These are phyloP conservation scores for Danio tinwini DNA, from an alignment of 2,797 vertebrate genomes.

Conservation along the genomic window DNA sequence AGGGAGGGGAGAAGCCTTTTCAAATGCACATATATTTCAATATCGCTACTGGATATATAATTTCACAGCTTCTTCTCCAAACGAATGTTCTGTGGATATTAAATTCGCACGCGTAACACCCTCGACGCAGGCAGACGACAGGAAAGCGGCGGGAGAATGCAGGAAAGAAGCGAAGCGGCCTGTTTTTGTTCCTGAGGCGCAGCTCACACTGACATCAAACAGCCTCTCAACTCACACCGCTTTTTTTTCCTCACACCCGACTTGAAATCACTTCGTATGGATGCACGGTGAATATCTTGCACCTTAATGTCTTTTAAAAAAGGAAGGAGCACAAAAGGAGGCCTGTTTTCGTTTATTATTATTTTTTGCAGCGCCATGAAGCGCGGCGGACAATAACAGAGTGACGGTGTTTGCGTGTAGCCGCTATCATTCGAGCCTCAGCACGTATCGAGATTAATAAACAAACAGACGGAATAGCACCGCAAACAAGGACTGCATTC, in stretches of 20 bases:
- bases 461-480: slow-evolving; percentile 56
- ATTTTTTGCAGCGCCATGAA: slow-evolving; percentile 76
- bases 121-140: slow-evolving; percentile 49
- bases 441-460: slow-evolving; percentile 46
- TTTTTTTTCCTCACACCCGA: background rate
- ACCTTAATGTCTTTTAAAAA: slow-evolving; percentile 30
- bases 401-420: slow-evolving; percentile 58
- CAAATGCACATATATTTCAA: slow-evolving; percentile 70
- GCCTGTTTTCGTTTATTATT: slow-evolving; percentile 73
- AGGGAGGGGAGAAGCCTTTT: slow-evolving; percentile 74
- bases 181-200: slow-evolving; percentile 73
- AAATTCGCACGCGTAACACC: slow-evolving; percentile 44
- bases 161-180: slow-evolving; percentile 72
- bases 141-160: slow-evolving; percentile 54
- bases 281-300: no score
- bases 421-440: slow-evolving; percentile 39
- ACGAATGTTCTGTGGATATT: slow-evolving; percentile 42
- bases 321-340: slow-evolving; percentile 56
- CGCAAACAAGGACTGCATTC: slow-evolving; percentile 41
- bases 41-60: slow-evolving; percentile 48
- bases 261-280: background rate
- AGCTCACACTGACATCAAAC: slow-evolving; percentile 57
- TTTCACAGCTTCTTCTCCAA: slow-evolving; percentile 3
- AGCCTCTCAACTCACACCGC: slow-evolving; percentile 18
- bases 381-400: slow-evolving; percentile 79